Base-by-base conservation (phyloP, 2,113 vertebrate genomes). In the Datnioides undecimradiatus region DNA sequence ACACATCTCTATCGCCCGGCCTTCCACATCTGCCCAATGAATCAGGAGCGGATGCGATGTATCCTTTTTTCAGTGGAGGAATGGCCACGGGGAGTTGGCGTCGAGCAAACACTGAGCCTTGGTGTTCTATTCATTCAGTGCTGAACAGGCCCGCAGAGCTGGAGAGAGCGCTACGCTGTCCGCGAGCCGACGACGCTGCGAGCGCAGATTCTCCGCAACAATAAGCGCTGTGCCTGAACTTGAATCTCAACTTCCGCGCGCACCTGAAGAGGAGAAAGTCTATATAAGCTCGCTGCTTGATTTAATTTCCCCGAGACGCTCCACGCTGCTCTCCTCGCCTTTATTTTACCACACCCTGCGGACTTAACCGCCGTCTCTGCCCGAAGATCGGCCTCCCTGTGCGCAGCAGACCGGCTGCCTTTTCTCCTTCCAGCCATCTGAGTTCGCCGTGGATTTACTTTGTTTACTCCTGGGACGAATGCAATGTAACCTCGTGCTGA, bases 11-110 rank as follows among this genome's bases (percentile, higher is more conserved):
- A 65, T 89, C 84, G 87, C 40, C 90, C 87, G 71, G 86, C 91
- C 90, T 90, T 80, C 87, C 88, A 82, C 91, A 90, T 90, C 87
- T 91, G 93, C 85, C 95, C 94, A 95, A 94, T 94, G 93, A 93
- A 91, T 93, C 85, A 90, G 84, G 92, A 94, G 92, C 94, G 94
- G 94, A 95, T 95, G 93, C 93, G 87, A 84, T 92, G 94, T 95
- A 94, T 95, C 94, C 93, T n/a, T 93, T 91, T 94, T 94, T 91
- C 93, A 95, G 91, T 52, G 88, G 73, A 41, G 79, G 82, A 91
- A 85, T 89, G 93, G 93, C 93, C 94, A 94, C 94, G 94, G 92
- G 93, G 93, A 94, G 88, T 79, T 63, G 92, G 79, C 87, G 84
- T 76, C 54, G 91, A 93, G 94, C 93, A 92, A 95, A 94, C 93